Percentiles rank a stretch among this genome's conserved stretches.
Conservation (phyloP, 2,113 vertebrate species). For the Fregetta grallaria region DNA sequence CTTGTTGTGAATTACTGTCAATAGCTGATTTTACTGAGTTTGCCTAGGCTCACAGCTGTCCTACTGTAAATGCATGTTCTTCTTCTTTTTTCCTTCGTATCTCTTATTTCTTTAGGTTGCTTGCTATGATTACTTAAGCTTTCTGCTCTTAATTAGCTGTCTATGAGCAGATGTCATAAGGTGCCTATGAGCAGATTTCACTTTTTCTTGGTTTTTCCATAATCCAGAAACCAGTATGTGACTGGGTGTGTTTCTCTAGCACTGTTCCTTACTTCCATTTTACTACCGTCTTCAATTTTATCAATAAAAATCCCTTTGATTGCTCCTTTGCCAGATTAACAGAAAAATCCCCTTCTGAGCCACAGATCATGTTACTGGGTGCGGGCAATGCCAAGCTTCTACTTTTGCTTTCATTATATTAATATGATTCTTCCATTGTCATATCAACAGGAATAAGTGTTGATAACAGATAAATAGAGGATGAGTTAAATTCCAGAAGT, state of each 20-base stretch:
- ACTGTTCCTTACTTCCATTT: not conserved
- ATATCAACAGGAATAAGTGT: not conserved
- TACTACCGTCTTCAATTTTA: not conserved
- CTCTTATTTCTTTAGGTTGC: not conserved
- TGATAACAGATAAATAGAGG: not conserved
- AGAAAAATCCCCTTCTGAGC: not conserved
- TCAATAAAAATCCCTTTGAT: not conserved
- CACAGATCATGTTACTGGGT: not conserved
- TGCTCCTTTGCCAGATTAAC: not conserved
- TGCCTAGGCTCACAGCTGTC: not conserved
- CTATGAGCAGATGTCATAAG: not conserved
- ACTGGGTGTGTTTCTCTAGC: not conserved
- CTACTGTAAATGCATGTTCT: not conserved
- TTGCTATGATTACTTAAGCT: not conserved
- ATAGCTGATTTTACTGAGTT: not conserved
- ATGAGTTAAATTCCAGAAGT: not conserved
- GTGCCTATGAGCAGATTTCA: not conserved
- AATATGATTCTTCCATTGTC: not conserved
- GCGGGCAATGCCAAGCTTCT: not conserved
- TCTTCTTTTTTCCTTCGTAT: not conserved
- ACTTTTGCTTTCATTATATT: conserved; percentile 12
- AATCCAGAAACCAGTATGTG: not conserved
- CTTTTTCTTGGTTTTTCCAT: not conserved
- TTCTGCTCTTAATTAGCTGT: not conserved
- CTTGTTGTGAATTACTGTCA: not conserved